phyloP scores from a whole-genome alignment of 2,113 vertebrate genomes.

The Cyprinus carpio region DNA sequence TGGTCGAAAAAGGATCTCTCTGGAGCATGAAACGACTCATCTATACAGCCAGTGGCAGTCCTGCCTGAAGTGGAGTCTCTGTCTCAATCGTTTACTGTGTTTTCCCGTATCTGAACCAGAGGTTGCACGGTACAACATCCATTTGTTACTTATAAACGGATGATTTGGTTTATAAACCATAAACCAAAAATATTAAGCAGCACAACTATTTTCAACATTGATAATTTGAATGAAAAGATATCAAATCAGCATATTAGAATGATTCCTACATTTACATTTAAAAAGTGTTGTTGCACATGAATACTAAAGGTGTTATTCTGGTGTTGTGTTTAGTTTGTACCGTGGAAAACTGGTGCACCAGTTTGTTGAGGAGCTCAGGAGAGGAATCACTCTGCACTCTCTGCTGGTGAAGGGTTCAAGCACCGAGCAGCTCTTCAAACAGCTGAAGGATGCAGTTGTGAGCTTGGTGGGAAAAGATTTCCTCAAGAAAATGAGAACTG shows the following conservation, averaged over 20 bases:
- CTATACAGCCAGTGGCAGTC: constrained; percentile 87
- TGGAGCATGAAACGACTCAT: constrained; percentile 75
- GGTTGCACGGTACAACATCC: constrained; percentile 75
- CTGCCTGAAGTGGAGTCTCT: constrained; percentile 78
- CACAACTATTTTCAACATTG: too few relatives aligned
- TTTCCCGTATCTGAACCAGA: constrained; percentile 79
- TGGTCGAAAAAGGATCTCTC: not conserved
- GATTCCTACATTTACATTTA: too few relatives aligned
- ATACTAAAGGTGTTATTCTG: not conserved
- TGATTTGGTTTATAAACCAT: too few relatives aligned
- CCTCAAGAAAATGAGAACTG: constrained; percentile 61
- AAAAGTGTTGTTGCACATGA: not conserved
- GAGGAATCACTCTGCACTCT: constrained; percentile 55
- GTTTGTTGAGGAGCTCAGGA: constrained; percentile 67
- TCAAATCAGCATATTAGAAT: too few relatives aligned
- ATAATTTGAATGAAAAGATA: too few relatives aligned
- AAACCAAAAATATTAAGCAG: too few relatives aligned
- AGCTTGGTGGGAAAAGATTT: constrained; percentile 56
- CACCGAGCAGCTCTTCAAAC: constrained; percentile 65
- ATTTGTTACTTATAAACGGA: not conserved
- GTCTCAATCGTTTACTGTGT: constrained; percentile 84
- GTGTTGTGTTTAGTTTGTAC: constrained; percentile 73
- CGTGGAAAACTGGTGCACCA: constrained; percentile 79
- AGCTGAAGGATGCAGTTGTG: constrained; percentile 63
- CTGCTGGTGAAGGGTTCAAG: constrained; percentile 65